Conservation (phyloP, 2,888 invertebrate species). For the Pammene aurita region DNA sequence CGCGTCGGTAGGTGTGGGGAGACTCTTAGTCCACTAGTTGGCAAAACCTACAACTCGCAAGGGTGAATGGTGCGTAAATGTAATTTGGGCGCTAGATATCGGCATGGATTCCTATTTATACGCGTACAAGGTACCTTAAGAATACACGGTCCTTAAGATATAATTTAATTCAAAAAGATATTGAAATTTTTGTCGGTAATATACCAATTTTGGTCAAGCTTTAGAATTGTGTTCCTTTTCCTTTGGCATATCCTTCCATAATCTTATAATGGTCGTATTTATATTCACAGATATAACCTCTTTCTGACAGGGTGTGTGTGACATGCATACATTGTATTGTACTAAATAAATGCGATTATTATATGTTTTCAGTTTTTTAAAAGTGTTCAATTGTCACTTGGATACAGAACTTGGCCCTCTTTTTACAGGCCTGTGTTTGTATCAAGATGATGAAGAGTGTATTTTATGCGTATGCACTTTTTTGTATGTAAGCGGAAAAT, state of each 20-base stretch:
- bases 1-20: too few species aligned
- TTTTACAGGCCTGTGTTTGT: constrained; percentile 31
- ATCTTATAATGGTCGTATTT: constrained; percentile 1
- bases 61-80: too few species aligned
- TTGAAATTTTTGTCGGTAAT: neutral
- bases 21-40: too few species aligned
- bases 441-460: constrained; percentile 18
- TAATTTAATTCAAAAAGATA: too few species aligned
- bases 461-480: constrained; percentile 27
- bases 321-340: neutral
- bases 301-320: neutral
- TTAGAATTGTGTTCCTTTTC: constrained; percentile 38
- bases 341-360: neutral
- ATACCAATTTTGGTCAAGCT: neutral
- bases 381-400: constrained; percentile 45
- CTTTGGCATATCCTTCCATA: constrained; percentile 35
- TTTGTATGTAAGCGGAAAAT: neutral
- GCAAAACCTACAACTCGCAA: too few species aligned
- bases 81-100: too few species aligned
- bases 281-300: neutral
- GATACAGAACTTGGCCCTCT: constrained; percentile 35
- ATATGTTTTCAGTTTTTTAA: constrained; percentile 39
- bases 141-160: too few species aligned
- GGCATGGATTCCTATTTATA: too few species aligned
- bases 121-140: too few species aligned